A percentile compares a stretch with the other conserved stretches of the same genome.
Evolutionary conservation across 2,797 vertebrate genomes (phyloP).

Genomic region (Acrossocheilus wenchowensis): DNA sequence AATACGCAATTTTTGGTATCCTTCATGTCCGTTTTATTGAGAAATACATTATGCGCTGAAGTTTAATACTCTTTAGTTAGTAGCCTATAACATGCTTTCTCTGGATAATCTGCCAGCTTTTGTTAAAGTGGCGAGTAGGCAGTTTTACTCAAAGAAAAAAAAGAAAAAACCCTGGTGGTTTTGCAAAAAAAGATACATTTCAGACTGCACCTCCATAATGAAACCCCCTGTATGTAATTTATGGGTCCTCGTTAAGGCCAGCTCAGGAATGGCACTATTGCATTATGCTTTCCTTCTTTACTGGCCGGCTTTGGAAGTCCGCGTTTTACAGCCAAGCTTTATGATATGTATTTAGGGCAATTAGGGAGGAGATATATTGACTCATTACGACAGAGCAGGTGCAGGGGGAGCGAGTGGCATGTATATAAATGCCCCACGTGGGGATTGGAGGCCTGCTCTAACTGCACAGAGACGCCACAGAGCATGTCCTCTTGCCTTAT

Average conservation of each 20-base stretch:
- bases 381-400: constrained; percentile 84
- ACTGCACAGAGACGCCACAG: constrained; percentile 28
- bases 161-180: constrained; percentile 31
- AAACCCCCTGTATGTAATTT: constrained; percentile 80
- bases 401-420: constrained; percentile 75
- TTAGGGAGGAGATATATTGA: constrained; percentile 85
- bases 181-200: constrained; percentile 57
- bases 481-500: constrained; percentile 41
- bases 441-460: constrained; percentile 52
- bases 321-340: constrained; percentile 76
- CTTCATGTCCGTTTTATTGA: background rate
- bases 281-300: constrained; percentile 73
- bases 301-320: constrained; percentile 68
- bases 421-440: constrained; percentile 70
- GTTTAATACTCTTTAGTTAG: constrained; percentile 9
- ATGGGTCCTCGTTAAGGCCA: constrained; percentile 78
- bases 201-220: constrained; percentile 80
- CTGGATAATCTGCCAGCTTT: background rate
- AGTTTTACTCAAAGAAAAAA: background rate
- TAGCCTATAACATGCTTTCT: background rate
- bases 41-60: background rate
- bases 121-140: background rate
- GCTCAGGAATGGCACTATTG: constrained; percentile 62
- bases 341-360: constrained; percentile 85
- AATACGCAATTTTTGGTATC: background rate